Conservation (phyloP, 2,888 invertebrate species). For the Amphiduros pacificus region DNA sequence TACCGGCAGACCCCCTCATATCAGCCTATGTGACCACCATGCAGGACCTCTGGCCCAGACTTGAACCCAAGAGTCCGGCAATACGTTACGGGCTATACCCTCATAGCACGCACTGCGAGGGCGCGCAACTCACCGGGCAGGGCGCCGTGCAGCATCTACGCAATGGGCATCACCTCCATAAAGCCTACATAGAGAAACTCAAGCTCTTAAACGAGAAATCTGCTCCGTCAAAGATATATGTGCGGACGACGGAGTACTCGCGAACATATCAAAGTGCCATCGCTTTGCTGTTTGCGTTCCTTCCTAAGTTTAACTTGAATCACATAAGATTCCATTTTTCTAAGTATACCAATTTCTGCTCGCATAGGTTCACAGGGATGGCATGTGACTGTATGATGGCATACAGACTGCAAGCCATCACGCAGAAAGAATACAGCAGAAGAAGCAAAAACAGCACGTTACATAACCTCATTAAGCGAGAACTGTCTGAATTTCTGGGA, state of each 20-base stretch:
- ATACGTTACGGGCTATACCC: constrained; percentile 35
- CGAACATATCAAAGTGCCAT: constrained; percentile 89
- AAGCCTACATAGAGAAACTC: constrained; percentile 51
- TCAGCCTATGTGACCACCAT: constrained; percentile 8
- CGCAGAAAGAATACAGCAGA: constrained; percentile 7
- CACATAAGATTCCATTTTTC: constrained; percentile 1
- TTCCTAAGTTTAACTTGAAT: constrained; percentile 67
- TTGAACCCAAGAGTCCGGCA: neutral
- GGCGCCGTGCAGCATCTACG: constrained; percentile 82
- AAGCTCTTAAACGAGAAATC: constrained; percentile 44
- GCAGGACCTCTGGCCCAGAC: neutral
- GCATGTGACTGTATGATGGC: constrained; percentile 6
- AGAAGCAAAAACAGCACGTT: constrained; percentile 7
- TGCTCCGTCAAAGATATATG: constrained; percentile 56
- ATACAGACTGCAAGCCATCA: neutral
- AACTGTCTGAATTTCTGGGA: constrained; percentile 2
- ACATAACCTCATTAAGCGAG: neutral
- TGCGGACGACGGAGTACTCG: constrained; percentile 81
- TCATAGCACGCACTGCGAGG: constrained; percentile 65
- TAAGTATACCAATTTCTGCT: constrained; percentile 8
- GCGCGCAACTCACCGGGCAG: constrained; percentile 80
- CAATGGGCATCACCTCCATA: constrained; percentile 70
- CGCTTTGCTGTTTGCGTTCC: constrained; percentile 74
- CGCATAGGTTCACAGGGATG: neutral
- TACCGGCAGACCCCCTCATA: neutral